Evolutionary conservation across 2,113 vertebrate species (phyloP).

Genomic region (Mystacornis crossleyi): DNA sequence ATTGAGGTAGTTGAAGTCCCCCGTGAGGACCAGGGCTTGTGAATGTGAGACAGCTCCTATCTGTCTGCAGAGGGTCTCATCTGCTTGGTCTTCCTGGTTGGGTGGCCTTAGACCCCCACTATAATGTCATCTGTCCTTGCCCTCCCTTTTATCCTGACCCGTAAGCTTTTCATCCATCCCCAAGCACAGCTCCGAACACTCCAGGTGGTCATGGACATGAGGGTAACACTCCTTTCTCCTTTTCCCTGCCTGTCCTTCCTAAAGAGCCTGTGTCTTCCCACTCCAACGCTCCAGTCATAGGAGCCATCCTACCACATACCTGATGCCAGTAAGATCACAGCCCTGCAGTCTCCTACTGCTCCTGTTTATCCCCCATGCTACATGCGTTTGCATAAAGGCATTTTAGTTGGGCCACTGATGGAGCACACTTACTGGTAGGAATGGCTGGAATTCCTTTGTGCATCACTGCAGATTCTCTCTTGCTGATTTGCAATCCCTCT

Average conservation of each 20-base stretch:
- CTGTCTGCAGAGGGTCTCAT: neutral
- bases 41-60: neutral
- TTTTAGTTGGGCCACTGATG: neutral
- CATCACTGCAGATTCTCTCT: neutral
- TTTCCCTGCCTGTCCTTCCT: neutral
- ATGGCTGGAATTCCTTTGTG: neutral
- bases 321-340: neutral
- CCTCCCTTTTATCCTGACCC: neutral
- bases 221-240: neutral
- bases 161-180: neutral
- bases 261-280: neutral
- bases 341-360: neutral
- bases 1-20: neutral
- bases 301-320: neutral
- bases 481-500: neutral
- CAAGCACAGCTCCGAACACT: neutral
- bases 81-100: neutral
- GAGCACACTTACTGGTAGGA: neutral
- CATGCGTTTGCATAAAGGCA: accelerated
- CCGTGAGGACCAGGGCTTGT: neutral
- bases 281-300: neutral
- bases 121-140: neutral
- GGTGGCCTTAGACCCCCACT: neutral
- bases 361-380: neutral
- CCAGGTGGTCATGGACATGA: neutral